Evolutionary conservation across 2,888 invertebrate genomes (phyloP).

Genomic region (Pollenia amentaria): DNA sequence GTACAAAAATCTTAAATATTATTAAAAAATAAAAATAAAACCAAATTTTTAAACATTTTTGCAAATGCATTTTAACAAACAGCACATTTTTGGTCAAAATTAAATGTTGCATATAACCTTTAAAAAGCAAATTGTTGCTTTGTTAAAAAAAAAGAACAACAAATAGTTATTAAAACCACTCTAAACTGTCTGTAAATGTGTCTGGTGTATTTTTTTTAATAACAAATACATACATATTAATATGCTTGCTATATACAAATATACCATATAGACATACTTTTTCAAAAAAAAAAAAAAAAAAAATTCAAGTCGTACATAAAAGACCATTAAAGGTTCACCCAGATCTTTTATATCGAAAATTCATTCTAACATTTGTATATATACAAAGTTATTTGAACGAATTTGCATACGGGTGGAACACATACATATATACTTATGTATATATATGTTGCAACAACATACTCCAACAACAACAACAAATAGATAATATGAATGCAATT

Average conservation of each 20-base stretch:
- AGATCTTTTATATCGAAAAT: constrained; percentile 48
- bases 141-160: constrained; percentile 46
- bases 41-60: neutral
- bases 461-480: constrained; percentile 31
- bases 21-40: neutral
- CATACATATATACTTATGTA: neutral
- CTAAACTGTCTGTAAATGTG: constrained; percentile 74
- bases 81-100: constrained; percentile 53
- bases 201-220: constrained; percentile 61
- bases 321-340: constrained; percentile 69
- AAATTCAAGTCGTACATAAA: constrained; percentile 41
- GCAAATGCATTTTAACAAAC: constrained; percentile 30
- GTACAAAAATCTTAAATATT: constrained; percentile 18
- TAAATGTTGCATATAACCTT: constrained; percentile 72
- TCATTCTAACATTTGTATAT: constrained; percentile 11
- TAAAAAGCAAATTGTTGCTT: constrained; percentile 73
- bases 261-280: constrained; percentile 7
- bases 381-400: constrained; percentile 40
- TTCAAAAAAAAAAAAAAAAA: constrained; percentile 30
- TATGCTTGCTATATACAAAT: constrained; percentile 3
- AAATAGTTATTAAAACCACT: constrained; percentile 71
- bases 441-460: constrained; percentile 57
- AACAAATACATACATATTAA: constrained; percentile 24
- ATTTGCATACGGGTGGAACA: constrained; percentile 65
- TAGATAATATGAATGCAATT: constrained; percentile 69